phyloP scores from a whole-genome alignment of 2,113 vertebrate genomes.

The Neogale vison region DNA sequence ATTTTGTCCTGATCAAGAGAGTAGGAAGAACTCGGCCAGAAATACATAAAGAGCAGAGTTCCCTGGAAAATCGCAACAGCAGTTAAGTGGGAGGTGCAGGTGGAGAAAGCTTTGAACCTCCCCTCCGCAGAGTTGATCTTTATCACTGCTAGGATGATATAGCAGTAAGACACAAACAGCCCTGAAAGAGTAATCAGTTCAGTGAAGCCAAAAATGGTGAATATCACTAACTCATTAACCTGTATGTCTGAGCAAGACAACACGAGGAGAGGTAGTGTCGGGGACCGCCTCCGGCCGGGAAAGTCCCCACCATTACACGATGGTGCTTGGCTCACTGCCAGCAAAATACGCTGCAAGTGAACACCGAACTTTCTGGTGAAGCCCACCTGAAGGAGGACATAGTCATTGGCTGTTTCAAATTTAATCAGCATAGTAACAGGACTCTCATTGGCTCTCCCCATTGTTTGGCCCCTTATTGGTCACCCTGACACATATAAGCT shows the following conservation, averaged over 20 bases:
- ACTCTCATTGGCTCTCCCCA: too few relatives aligned
- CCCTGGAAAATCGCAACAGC: slow-evolving; percentile 56
- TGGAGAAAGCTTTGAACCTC: slow-evolving; percentile 59
- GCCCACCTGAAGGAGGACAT: too few relatives aligned
- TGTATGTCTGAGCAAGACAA: slow-evolving; percentile 43
- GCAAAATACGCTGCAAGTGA: too few relatives aligned
- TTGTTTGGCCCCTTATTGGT: too few relatives aligned
- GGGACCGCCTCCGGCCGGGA: too few relatives aligned
- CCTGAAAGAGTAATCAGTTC: slow-evolving; percentile 45
- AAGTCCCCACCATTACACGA: too few relatives aligned
- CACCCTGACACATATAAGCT: too few relatives aligned
- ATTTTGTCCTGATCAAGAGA: slow-evolving; percentile 61
- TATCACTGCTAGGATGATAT: slow-evolving; percentile 15
- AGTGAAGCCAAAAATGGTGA: slow-evolving; percentile 51
- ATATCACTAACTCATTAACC: slow-evolving; percentile 48
- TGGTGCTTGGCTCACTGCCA: too few relatives aligned
- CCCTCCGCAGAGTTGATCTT: slow-evolving; percentile 51
- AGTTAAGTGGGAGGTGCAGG: slow-evolving; percentile 57
- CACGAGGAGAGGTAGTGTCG: not conserved
- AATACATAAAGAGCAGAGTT: slow-evolving; percentile 61
- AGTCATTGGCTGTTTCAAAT: too few relatives aligned
- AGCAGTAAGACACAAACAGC: slow-evolving; percentile 50
- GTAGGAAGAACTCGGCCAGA: slow-evolving; percentile 33
- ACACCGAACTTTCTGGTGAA: too few relatives aligned
- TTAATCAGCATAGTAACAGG: too few relatives aligned